phyloP scores from a whole-genome alignment of 1,140 invertebrate genomes.

The Calliphora vicina region DNA sequence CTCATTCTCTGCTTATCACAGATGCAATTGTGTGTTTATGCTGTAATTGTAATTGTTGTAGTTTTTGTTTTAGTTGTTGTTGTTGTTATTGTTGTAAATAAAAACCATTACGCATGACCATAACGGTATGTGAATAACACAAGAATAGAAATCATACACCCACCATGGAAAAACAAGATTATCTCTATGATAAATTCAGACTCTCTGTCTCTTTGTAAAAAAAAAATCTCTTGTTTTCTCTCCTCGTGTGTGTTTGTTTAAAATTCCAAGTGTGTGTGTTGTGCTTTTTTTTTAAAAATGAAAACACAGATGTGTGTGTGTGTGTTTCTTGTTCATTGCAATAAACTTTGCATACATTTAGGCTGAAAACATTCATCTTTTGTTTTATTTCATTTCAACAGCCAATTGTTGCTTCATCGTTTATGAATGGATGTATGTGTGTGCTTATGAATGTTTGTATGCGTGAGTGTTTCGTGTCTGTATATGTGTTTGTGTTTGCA shows the following conservation, averaged over 20 bases:
- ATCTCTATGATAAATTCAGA: not conserved
- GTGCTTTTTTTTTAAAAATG: not conserved
- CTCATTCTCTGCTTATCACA: not conserved
- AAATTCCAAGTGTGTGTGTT: not conserved
- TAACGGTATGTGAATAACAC: not conserved
- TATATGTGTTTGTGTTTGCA: not conserved
- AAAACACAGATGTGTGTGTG: too few relatives aligned
- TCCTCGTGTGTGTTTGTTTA: not conserved
- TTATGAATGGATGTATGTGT: not conserved
- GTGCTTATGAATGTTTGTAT: not conserved
- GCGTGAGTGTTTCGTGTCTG: not conserved
- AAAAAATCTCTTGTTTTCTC: not conserved
- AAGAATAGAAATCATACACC: not conserved
- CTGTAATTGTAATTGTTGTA: not conserved
- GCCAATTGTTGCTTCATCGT: slow-evolving; percentile 24
- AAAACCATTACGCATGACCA: slow-evolving; percentile 32
- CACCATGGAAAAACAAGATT: not conserved
- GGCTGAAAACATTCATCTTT: not conserved
- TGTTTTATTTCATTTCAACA: slow-evolving; percentile 17
- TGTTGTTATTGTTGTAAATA: not conserved
- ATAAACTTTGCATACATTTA: slow-evolving; percentile 17
- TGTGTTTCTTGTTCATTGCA: not conserved
- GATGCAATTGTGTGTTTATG: not conserved
- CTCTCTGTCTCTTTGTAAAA: not conserved
- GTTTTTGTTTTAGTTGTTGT: not conserved